phyloP scores from a whole-genome alignment of 2,888 invertebrate genomes.

The Chloroclysta siterata region DNA sequence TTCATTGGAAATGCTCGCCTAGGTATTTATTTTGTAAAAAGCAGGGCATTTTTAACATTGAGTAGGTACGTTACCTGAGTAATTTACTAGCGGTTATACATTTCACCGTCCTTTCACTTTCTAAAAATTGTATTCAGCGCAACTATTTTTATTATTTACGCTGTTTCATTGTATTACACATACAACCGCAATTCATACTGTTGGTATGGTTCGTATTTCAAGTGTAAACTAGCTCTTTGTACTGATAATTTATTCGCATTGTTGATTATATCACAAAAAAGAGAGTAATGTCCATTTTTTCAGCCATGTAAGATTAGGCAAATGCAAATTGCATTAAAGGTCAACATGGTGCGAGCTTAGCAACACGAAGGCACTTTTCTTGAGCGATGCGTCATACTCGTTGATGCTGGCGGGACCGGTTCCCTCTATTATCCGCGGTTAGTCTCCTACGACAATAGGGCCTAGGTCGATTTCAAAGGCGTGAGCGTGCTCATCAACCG shows the following conservation, averaged over 20 bases:
- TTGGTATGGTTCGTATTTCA: not conserved
- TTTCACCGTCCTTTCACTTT: constrained; percentile 49
- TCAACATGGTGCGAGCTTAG: constrained; percentile 42
- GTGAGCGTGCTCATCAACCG: constrained; percentile 59
- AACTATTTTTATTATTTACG: constrained; percentile 33
- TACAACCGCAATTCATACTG: constrained; percentile 5
- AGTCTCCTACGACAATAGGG: constrained; percentile 63
- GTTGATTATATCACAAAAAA: not conserved
- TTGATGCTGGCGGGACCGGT: constrained; percentile 65
- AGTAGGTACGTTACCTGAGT: constrained; percentile 8
- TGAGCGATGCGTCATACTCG: constrained; percentile 63
- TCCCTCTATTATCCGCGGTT: constrained; percentile 65
- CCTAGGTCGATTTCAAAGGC: constrained; percentile 69
- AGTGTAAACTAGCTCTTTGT: not conserved
- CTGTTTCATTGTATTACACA: constrained; percentile 29
- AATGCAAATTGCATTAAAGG: constrained; percentile 24
- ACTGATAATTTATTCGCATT: not conserved
- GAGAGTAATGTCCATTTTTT: too few species aligned
- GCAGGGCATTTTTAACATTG: constrained; percentile 33
- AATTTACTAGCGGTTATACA: constrained; percentile 31
- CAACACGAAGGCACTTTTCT: constrained; percentile 58
- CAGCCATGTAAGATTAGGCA: not conserved
- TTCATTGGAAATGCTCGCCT: constrained; percentile 9
- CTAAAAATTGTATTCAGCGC: constrained; percentile 35
- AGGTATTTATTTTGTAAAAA: constrained; percentile 29